phyloP scores from a whole-genome alignment of 1,140 invertebrate species.

The Caenorhabditis inopinata region DNA sequence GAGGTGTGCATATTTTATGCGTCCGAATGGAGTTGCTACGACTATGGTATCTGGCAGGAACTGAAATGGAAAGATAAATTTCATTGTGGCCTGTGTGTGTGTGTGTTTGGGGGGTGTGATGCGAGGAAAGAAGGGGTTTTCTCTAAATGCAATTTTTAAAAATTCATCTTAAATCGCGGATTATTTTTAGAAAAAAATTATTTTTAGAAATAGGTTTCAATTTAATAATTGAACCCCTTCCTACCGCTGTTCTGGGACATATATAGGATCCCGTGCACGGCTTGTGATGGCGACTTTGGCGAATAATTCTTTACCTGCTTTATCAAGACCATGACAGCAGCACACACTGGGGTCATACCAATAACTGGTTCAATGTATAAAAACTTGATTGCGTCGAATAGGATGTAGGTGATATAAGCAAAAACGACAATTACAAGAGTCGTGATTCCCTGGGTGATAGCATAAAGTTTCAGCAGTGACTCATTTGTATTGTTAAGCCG shows the following conservation, averaged over 20 bases:
- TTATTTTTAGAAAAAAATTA: no score
- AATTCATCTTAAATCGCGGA: no score
- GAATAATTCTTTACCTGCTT: constrained; percentile 54
- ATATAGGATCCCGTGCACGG: no score
- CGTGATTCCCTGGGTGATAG: constrained; percentile 35
- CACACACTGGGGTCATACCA: constrained; percentile 53
- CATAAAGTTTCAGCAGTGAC: constrained; percentile 37
- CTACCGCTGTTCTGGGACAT: no score
- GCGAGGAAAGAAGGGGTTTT: no score
- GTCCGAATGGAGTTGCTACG: constrained; percentile 57
- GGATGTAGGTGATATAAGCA: constrained; percentile 46
- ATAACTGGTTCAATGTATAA: constrained; percentile 54
- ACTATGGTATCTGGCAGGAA: constrained; percentile 61
- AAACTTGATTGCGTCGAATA: constrained; percentile 45
- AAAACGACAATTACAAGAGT: constrained; percentile 22
- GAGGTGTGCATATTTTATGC: constrained; percentile 63
- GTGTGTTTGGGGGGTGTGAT: no score
- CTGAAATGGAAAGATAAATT: no score
- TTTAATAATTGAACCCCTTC: not conserved
- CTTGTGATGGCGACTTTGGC: no score
- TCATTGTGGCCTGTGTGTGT: no score
- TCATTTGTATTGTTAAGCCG: constrained; percentile 36
- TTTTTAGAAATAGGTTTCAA: not conserved
- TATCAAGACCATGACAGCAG: constrained; percentile 57
- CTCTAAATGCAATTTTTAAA: no score